Conservation (phyloP, 2,888 invertebrate species). For the Drosophila incognita region DNA sequence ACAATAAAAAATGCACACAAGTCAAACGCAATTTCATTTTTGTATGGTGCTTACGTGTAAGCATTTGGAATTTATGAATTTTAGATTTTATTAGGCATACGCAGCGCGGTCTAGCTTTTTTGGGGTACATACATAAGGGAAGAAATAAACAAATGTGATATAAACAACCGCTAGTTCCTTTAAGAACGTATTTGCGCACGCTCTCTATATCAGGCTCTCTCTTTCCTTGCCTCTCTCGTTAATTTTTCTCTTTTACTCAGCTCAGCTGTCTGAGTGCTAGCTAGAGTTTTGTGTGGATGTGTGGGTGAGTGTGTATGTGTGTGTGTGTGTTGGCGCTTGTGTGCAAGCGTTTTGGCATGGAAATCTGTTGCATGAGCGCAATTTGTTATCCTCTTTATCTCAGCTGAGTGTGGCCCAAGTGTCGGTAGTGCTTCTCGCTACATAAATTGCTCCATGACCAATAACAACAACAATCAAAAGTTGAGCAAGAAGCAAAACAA, state of each 20-base stretch:
- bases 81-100: not conserved
- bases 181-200: conserved; percentile 58
- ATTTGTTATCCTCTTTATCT: conserved; percentile 81
- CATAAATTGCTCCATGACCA: conserved; percentile 72
- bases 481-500: conserved; percentile 38
- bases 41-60: not conserved
- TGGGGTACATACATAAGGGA: not conserved
- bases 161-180: conserved; percentile 1
- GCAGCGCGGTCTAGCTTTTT: accelerated
- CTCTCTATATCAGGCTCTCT: conserved; percentile 19
- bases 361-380: conserved; percentile 79
- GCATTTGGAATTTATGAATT: not conserved
- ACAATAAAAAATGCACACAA: not conserved
- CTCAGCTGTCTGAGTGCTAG: conserved; percentile 62
- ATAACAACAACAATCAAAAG: conserved; percentile 44
- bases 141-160: not conserved
- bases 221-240: conserved; percentile 10
- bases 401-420: conserved; percentile 79
- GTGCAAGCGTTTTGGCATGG: conserved; percentile 59
- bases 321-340: conserved; percentile 20
- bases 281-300: conserved; percentile 1
- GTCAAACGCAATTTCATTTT: not conserved
- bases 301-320: conserved; percentile 6
- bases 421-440: conserved; percentile 75
- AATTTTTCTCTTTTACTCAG: conserved; percentile 1